Conservation (phyloP, 2,797 vertebrate species). For the Phataginus tetradactyla region DNA sequence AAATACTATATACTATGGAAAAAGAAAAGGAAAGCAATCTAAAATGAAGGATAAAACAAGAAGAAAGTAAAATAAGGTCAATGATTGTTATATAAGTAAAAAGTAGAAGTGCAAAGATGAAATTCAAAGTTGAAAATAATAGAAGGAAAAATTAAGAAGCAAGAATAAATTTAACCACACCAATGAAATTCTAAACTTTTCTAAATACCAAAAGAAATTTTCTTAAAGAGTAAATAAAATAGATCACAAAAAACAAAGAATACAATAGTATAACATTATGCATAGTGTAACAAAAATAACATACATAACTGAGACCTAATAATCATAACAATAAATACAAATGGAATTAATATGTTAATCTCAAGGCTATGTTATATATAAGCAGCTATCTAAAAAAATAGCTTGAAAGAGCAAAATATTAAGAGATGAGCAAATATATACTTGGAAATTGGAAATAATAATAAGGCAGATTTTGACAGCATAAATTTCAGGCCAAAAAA, state of each 20-base stretch:
- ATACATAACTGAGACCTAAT: background rate
- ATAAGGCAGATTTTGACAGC: background rate
- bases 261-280: background rate
- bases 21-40: background rate
- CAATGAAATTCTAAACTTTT: background rate
- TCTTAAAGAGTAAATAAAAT: background rate
- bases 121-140: background rate
- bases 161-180: background rate
- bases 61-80: background rate
- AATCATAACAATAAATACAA: background rate
- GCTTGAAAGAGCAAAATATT: background rate
- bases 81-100: background rate
- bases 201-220: background rate
- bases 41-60: background rate
- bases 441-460: background rate
- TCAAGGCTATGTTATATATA: background rate
- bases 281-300: background rate
- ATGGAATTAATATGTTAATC: background rate
- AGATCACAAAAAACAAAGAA: background rate
- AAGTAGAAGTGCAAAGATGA: background rate
- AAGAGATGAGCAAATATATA: background rate
- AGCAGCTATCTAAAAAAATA: background rate
- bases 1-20: background rate
- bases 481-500: background rate
- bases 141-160: conserved; percentile 1